Base-by-base conservation (phyloP, 2,888 invertebrate species). In the Tetheella fluctuosa region DNA sequence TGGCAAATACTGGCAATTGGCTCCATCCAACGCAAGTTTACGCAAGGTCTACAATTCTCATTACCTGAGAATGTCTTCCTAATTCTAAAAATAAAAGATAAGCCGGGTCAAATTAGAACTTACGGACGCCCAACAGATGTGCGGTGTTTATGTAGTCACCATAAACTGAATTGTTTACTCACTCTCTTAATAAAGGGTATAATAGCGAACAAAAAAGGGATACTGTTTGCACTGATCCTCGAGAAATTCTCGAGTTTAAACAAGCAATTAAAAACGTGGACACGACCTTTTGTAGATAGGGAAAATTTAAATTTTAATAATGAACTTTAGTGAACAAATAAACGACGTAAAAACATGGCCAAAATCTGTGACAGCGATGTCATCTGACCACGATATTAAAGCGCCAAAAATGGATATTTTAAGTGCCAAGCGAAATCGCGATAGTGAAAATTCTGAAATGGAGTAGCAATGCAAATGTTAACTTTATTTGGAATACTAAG, bases 251-350 rank as follows among this genome's bases (percentile, higher is more conserved):
- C 39, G 20, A 53, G 69, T 61, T 58, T 63, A 58, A 59, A 70
- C 63, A 64, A 54, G 63, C 63, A 70, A 67, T 72, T 69, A 67
- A 61, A 61, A 60, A 58, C 52, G 63, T 58, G 57, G 53, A 59
- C 55, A 23, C 58, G 54, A 61, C 60, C 68, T 52, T 55, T 54
- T 52, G 58, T 25, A 34, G 20, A 25, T 48, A 17, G 37, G 52
- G 39, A 58, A 58, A 58, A 23, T 48, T 48, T 48, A n/a, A 34
- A 55, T 55, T 55, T 55, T 55, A 23, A 55, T 55, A 30, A 34
- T 55, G 20, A 37, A 55, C 55, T 55, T 23, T 37, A 34, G 17
- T 55, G 30, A 55, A 34, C 34, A 55, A 55, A 55, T 34, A 55
- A 13, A 34, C 34, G 15, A 15, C 20, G 30, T 48, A 48, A 48